Base-by-base conservation (phyloP, 53 echinoderm and acorn worm species). In the Echinometra lucunter region DNA sequence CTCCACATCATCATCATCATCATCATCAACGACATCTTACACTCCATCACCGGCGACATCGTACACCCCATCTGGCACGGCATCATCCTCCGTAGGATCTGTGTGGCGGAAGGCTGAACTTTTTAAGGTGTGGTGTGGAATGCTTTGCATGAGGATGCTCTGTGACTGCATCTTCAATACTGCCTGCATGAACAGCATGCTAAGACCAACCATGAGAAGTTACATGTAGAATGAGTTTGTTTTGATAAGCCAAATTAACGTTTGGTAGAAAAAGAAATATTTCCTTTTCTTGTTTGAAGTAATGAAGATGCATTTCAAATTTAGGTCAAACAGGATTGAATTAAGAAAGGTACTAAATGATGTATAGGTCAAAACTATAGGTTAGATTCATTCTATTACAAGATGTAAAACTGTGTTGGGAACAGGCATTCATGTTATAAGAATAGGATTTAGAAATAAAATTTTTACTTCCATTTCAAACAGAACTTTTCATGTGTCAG, bases 71-170 rank as follows among this genome's bases (percentile, higher is more conserved):
- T 94, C 94, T 19, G 85, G 83, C 45, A 83, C 53, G 60, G 63
- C 58, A 11, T 94, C 94, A 27, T 83, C 82, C 83, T 34, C 57
- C 44, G 85, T 83, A 37, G 85, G 94, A 35, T 94, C 94, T 3
- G 94, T 94, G 58, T 94, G 94, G 94, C 53, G 66, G 66, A 94
- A 63, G 45, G 94, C 94, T 25, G 94, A 94, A 30, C 32, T 94
- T 58, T 94, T 94, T 38, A 82, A 94, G 94, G 94, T 94, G 94
- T 94, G 94, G 67, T 83, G 66, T 94, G 37, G 93, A 44, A 58
- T 75, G 93, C 30, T 6, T 57, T 93, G 93, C 93, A 49, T 78
- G 93, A 57, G 7, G 85, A 85, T 11, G 44, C 81, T 40, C 40
- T 27, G n/a, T 85, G 45, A 37, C 47, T 85, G 85, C 85, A 85